phyloP scores from a whole-genome alignment of 2,888 invertebrate genomes.

The Aricia artaxerxes region DNA sequence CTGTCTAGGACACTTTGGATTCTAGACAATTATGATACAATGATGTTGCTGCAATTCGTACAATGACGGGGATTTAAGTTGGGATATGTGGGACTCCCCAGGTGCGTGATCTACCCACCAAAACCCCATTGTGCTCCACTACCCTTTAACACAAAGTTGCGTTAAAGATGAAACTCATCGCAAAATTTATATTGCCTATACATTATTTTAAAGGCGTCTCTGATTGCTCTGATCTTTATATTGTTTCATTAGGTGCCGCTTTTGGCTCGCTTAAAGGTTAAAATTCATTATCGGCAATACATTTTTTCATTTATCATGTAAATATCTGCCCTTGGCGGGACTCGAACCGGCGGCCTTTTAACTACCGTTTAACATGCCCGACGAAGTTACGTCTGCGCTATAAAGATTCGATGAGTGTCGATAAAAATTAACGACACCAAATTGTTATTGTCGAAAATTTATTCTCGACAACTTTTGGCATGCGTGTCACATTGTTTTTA shows the following conservation, averaged over 20 bases:
- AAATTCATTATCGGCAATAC: constrained; percentile 12
- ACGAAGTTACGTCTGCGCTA: neutral
- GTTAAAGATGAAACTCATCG: neutral
- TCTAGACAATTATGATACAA: neutral
- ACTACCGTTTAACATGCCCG: constrained; percentile 14
- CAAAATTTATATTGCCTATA: neutral
- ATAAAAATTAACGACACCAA: constrained; percentile 22
- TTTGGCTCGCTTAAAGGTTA: neutral
- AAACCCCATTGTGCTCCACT: too few relatives aligned
- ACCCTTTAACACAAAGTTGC: neutral
- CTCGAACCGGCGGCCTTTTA: neutral
- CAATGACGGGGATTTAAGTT: too few relatives aligned
- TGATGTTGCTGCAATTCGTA: too few relatives aligned
- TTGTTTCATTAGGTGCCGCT: constrained; percentile 13
- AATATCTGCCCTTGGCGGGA: constrained; percentile 18
- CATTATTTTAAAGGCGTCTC: neutral
- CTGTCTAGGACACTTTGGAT: neutral
- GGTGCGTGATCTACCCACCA: too few relatives aligned
- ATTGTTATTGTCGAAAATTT: constrained; percentile 24
- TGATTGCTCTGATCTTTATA: constrained; percentile 19
- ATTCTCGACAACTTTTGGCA: neutral
- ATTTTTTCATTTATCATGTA: constrained; percentile 19
- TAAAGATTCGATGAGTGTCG: constrained; percentile 3
- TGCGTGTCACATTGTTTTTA: neutral
- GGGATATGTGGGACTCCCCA: too few relatives aligned